Percentiles rank a stretch among this genome's conserved stretches.
phyloP scores from a whole-genome alignment of 2,888 invertebrate genomes.

The Chaitophorus viminalis region DNA sequence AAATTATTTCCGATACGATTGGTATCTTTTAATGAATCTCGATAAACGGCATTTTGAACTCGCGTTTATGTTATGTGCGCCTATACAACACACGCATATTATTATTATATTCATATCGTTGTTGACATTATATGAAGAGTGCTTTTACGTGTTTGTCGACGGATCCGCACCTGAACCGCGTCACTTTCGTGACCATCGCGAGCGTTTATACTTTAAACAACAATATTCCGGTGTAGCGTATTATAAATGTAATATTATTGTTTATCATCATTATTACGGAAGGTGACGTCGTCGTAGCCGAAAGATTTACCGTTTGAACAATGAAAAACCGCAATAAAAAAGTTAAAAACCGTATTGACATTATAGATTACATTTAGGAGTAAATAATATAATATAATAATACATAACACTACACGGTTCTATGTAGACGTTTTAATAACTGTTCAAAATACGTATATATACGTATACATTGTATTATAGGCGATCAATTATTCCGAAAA shows the following conservation, averaged over 20 bases:
- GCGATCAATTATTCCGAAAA: slow-evolving; percentile 24
- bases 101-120: not conserved
- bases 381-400: not conserved
- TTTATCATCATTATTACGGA: too few species aligned
- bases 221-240: too few species aligned
- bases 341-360: not conserved
- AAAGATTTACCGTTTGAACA: not conserved
- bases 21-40: slow-evolving; percentile 29
- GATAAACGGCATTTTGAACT: not conserved
- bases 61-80: not conserved
- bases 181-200: not conserved
- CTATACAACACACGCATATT: too few species aligned
- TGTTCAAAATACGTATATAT: not conserved
- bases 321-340: not conserved
- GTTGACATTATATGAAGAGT: not conserved
- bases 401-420: too few species aligned
- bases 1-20: not conserved
- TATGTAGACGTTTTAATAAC: not conserved
- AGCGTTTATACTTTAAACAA: too few species aligned
- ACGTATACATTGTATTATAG: too few species aligned
- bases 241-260: too few species aligned
- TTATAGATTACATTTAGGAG: not conserved
- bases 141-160: slow-evolving; percentile 13
- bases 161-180: not conserved
- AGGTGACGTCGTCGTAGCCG: not conserved